phyloP scores from a whole-genome alignment of 2,888 invertebrate species.

The Monoplex corrugatus region DNA sequence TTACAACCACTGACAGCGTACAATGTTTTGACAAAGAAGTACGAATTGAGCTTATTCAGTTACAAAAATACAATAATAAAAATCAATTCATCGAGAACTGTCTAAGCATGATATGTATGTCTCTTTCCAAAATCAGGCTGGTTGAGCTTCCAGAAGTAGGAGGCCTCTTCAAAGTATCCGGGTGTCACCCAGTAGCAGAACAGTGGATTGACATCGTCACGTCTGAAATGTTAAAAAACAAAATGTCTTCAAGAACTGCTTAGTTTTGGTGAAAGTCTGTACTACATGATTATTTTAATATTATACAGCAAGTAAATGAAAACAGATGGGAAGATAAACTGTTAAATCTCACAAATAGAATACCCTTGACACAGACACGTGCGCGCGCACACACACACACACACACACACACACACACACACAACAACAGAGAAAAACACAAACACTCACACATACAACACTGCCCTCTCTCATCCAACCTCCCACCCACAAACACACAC shows the following conservation, averaged over 20 bases:
- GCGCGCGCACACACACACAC: no score
- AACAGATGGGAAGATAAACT: no score
- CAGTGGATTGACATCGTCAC: slow-evolving; percentile 50
- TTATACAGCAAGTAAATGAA: no score
- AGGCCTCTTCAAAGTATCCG: slow-evolving; percentile 49
- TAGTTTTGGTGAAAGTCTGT: no score
- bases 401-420: neutral
- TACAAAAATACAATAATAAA: no score
- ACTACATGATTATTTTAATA: no score
- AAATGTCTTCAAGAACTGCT: neutral
- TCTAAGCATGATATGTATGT: neutral
- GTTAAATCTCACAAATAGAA: no score
- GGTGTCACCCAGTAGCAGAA: slow-evolving; percentile 54
- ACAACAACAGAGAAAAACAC: neutral
- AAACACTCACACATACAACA: neutral
- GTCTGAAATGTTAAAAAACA: slow-evolving; percentile 24
- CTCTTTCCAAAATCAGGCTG: slow-evolving; percentile 27
- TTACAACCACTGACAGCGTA: no score
- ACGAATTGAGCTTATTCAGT: no score
- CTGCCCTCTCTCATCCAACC: neutral
- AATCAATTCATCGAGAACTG: neutral
- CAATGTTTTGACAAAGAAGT: no score
- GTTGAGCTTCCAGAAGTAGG: slow-evolving; percentile 40
- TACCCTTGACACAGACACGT: no score
- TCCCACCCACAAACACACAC: no score